phyloP scores from a whole-genome alignment of 2,888 invertebrate species.

The Bugulina stolonifera region DNA sequence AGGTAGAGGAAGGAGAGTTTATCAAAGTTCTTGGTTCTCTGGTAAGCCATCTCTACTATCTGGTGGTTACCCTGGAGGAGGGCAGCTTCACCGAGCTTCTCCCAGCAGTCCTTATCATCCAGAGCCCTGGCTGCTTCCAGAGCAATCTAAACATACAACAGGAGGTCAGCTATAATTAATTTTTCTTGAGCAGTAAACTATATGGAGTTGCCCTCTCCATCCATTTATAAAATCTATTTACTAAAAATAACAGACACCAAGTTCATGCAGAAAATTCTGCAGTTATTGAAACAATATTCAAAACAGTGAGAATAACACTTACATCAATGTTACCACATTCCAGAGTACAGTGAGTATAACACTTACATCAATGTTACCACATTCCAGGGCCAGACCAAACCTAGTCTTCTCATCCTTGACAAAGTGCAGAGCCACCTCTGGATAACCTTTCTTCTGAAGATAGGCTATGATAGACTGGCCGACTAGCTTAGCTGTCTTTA shows the following conservation, averaged over 20 bases:
- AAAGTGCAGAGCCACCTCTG: constrained; percentile 96
- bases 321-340: constrained; percentile 75
- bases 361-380: constrained; percentile 89
- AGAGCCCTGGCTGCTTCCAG: constrained; percentile 89
- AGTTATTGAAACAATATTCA: too few relatives aligned
- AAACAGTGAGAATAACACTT: too few relatives aligned
- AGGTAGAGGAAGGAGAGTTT: constrained; percentile 94
- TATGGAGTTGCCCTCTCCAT: too few relatives aligned
- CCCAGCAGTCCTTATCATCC: constrained; percentile 93
- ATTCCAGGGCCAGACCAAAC: constrained; percentile 89
- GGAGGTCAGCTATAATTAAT: too few relatives aligned
- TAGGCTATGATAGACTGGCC: constrained; percentile 99
- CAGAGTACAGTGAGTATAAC: background rate
- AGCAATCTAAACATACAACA: constrained; percentile 64
- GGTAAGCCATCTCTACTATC: constrained; percentile 97
- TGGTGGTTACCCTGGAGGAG: constrained; percentile 67
- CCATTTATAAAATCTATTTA: too few relatives aligned
- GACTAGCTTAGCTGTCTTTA: constrained; percentile 87
- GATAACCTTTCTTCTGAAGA: constrained; percentile 96
- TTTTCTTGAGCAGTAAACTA: too few relatives aligned
- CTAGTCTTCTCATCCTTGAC: constrained; percentile 97
- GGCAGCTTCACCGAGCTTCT: constrained; percentile 86
- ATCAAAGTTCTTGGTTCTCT: constrained; percentile 98
- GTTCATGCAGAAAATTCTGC: too few relatives aligned
- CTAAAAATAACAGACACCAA: too few relatives aligned